These are phyloP conservation scores for Sussaba pulchella DNA, from an alignment of 2,888 invertebrate genomes.

Conservation along the genomic window DNA sequence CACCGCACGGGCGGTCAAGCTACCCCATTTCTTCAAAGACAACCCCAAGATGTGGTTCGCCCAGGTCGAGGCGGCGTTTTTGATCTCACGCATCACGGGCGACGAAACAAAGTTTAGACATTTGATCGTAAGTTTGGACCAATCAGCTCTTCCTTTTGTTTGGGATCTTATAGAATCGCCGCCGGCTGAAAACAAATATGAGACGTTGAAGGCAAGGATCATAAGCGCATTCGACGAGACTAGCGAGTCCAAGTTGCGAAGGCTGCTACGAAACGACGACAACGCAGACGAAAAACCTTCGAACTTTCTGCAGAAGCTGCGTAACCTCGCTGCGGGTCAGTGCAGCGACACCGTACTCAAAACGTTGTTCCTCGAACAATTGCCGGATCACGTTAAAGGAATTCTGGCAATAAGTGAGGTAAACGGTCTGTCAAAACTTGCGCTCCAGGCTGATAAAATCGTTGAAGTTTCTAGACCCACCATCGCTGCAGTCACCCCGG, in stretches of 20 bases:
- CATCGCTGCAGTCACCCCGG: neutral
- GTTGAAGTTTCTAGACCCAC: conserved; percentile 1
- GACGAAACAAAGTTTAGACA: conserved; percentile 58
- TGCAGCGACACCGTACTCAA: no score
- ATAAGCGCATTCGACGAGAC: conserved; percentile 59
- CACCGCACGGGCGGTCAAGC: no score
- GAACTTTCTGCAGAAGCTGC: no score
- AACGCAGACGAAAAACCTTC: no score
- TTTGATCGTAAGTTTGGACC: conserved; percentile 54
- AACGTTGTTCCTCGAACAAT: no score
- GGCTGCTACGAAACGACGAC: neutral
- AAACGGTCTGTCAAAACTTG: conserved; percentile 1
- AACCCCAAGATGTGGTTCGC: conserved; percentile 64
- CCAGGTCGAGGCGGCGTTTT: conserved; percentile 66
- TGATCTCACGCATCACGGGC: conserved; percentile 23
- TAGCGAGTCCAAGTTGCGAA: conserved; percentile 42
- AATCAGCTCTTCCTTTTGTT: conserved; percentile 50
- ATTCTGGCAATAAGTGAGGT: conserved; percentile 34
- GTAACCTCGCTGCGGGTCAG: no score
- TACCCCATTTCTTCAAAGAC: conserved; percentile 66
- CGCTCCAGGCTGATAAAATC: conserved; percentile 35
- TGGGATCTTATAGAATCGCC: conserved; percentile 64
- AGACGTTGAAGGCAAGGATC: conserved; percentile 52
- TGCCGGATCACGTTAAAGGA: no score
- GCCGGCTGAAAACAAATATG: conserved; percentile 45